Percentiles rank a stretch among this genome's conserved stretches.
Evolutionary conservation across 2,113 vertebrate species (phyloP).

Genomic region (Nipponia nippon): DNA sequence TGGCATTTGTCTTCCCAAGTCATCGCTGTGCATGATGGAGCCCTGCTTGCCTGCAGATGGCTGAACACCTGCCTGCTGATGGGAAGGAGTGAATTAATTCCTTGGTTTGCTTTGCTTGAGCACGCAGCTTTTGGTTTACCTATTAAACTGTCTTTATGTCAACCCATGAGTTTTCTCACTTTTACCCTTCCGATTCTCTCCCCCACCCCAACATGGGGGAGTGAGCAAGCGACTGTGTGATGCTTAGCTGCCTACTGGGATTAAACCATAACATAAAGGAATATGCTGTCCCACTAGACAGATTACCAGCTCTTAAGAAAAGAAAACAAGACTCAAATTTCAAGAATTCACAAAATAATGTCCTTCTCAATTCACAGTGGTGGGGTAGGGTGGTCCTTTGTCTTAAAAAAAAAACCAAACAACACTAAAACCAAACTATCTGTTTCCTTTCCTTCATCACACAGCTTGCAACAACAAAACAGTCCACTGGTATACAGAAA

Average conservation of each 20-base stretch:
- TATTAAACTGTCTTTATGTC: not conserved
- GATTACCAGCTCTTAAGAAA: not conserved
- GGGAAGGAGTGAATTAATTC: not conserved
- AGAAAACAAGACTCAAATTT: not conserved
- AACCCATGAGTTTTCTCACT: not conserved
- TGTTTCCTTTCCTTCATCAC: not conserved
- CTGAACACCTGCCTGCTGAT: not conserved
- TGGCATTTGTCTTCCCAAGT: not conserved
- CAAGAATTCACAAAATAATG: not conserved
- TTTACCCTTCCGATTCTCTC: not conserved
- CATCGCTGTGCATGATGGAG: not conserved
- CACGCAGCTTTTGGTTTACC: not conserved
- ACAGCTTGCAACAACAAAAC: not conserved
- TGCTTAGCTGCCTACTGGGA: not conserved
- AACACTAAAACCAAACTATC: not conserved
- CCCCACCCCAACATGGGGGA: not conserved
- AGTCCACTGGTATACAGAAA: not conserved
- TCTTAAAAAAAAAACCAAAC: not conserved
- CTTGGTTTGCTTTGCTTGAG: not conserved
- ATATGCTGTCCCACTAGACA: not conserved
- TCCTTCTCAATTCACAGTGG: not conserved
- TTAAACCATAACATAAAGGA: not conserved
- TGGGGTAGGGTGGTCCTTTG: not conserved
- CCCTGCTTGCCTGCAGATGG: not conserved
- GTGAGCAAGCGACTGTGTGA: not conserved